Evolutionary conservation across 2,888 invertebrate species (phyloP).

Genomic region (Tetragonula carbonaria): DNA sequence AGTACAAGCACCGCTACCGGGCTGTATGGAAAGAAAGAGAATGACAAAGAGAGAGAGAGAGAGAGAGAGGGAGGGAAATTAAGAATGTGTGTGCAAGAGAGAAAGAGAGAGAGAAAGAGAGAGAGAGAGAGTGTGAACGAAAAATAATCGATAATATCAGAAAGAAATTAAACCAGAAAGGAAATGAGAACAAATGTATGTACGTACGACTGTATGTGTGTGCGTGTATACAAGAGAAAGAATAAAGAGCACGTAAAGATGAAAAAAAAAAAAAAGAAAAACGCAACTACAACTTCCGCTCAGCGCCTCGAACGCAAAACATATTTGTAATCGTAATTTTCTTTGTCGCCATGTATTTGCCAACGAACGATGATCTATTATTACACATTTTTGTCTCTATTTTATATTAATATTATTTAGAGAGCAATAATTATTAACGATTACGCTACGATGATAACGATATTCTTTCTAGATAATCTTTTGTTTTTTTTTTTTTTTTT

Average conservation of each 20-base stretch:
- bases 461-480: conserved; percentile 82
- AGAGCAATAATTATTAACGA: conserved; percentile 80
- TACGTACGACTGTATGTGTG: conserved; percentile 12
- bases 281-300: conserved; percentile 78
- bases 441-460: conserved; percentile 77
- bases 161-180: neutral
- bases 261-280: conserved; percentile 7
- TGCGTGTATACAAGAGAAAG: conserved; percentile 27
- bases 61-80: neutral
- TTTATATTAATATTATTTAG: conserved; percentile 81
- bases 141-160: conserved; percentile 1
- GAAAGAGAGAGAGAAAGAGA: conserved; percentile 10
- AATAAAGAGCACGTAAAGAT: conserved; percentile 65
- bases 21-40: conserved; percentile 63
- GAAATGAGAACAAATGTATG: neutral
- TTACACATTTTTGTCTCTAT: conserved; percentile 74
- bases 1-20: conserved; percentile 77
- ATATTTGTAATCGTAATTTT: conserved; percentile 79
- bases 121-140: conserved; percentile 6
- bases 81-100: neutral
- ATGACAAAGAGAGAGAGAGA: conserved; percentile 26
- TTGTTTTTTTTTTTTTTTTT: conserved; percentile 59
- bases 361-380: conserved; percentile 82
- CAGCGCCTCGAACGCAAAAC: conserved; percentile 82
- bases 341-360: conserved; percentile 83